Percentiles rank a stretch among this genome's conserved stretches.
These are phyloP conservation scores for Calcarius lapponicus DNA, from an alignment of 2,797 vertebrate species.

Conservation along the genomic window DNA sequence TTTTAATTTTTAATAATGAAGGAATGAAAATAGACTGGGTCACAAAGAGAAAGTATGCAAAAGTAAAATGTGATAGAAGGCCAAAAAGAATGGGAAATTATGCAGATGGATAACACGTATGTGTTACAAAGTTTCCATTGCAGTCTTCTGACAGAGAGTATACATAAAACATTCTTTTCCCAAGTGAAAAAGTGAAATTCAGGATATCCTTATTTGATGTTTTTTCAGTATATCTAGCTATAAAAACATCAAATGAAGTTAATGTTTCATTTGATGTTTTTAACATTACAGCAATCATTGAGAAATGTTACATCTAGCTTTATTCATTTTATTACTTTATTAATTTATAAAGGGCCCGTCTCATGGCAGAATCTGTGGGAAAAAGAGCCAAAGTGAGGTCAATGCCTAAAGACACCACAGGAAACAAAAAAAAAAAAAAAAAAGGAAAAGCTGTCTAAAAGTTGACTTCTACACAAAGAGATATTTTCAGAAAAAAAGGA, in stretches of 20 bases:
- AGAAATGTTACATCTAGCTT: slow-evolving; percentile 25
- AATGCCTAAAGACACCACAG: background rate
- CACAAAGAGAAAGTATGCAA: background rate
- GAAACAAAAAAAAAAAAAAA: too few relatives aligned
- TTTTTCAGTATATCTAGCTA: slow-evolving; percentile 35
- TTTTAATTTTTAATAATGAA: background rate
- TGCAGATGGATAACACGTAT: background rate
- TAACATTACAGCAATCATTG: slow-evolving; percentile 43
- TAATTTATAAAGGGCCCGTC: slow-evolving; percentile 28
- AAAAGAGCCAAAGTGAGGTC: background rate
- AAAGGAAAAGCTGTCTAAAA: background rate
- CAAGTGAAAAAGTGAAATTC: slow-evolving; percentile 44
- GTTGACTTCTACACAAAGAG: background rate
- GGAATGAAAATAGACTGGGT: background rate
- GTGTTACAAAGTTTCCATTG: slow-evolving; percentile 2
- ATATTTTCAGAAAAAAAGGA: background rate
- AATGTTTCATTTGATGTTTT: slow-evolving; percentile 56
- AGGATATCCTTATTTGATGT: slow-evolving; percentile 27
- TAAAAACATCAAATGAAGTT: slow-evolving; percentile 56
- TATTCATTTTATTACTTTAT: slow-evolving; percentile 40
- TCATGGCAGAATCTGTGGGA: background rate
- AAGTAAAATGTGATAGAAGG: background rate
- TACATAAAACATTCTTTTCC: slow-evolving; percentile 41
- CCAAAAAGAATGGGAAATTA: background rate
- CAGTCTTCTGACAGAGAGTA: background rate